Percentiles rank a stretch among this genome's conserved stretches.
Conservation (phyloP, 2,888 invertebrate genomes). For the Timandra comae region DNA sequence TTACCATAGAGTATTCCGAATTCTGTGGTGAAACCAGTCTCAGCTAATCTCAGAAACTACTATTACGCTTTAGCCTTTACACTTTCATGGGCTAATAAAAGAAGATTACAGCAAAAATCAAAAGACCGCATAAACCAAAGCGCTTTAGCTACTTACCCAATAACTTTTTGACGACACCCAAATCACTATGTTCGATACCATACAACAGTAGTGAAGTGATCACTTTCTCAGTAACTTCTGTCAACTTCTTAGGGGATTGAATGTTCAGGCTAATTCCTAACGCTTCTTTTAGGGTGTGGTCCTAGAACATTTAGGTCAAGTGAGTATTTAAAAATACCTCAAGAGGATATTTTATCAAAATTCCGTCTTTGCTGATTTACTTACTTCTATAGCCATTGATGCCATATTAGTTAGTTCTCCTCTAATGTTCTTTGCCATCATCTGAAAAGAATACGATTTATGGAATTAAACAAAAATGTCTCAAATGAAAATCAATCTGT, state of each 20-base stretch:
- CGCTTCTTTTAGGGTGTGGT: constrained; percentile 73
- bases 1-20: too few species aligned
- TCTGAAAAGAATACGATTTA: constrained; percentile 67
- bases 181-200: constrained; percentile 55
- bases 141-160: constrained; percentile 52
- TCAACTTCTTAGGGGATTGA: constrained; percentile 61
- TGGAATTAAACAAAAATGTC: too few species aligned
- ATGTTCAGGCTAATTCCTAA: constrained; percentile 74
- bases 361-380: too few species aligned
- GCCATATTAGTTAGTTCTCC: constrained; percentile 83
- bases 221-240: constrained; percentile 60
- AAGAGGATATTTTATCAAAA: too few species aligned
- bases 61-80: too few species aligned
- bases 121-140: too few species aligned
- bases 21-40: too few species aligned
- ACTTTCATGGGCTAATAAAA: too few species aligned
- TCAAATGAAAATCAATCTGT: too few species aligned
- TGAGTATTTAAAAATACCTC: too few species aligned
- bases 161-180: constrained; percentile 48
- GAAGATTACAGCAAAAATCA: too few species aligned
- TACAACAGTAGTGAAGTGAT: constrained; percentile 54
- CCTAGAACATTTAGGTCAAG: constrained; percentile 44
- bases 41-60: too few species aligned
- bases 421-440: constrained; percentile 86
- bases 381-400: constrained; percentile 49